These are phyloP conservation scores for Dioctria rufipes DNA, from an alignment of 2,888 invertebrate species.

Conservation along the genomic window DNA sequence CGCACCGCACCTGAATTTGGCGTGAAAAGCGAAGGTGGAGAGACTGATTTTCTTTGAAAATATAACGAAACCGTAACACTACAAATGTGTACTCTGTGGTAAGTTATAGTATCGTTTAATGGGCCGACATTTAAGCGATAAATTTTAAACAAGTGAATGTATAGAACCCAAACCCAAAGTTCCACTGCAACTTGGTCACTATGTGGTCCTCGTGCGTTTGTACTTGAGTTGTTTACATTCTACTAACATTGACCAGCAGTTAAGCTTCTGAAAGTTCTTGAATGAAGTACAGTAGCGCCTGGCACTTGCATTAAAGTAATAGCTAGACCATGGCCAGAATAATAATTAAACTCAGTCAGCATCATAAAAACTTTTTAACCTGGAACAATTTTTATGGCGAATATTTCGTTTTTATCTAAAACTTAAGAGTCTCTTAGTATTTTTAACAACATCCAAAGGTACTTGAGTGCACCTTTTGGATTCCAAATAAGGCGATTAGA, in stretches of 20 bases:
- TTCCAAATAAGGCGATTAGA: no score
- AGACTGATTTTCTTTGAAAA: conserved; percentile 2
- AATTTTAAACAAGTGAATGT: conserved; percentile 2
- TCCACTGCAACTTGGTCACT: background rate
- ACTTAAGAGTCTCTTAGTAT: no score
- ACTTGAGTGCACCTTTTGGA: no score
- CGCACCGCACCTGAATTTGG: background rate
- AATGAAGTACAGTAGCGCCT: background rate
- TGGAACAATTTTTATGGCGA: no score
- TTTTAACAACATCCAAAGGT: no score
- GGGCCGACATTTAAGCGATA: conserved; percentile 8
- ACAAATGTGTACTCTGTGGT: conserved; percentile 20
- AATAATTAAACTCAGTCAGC: background rate
- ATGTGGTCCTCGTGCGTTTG: background rate
- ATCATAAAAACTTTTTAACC: no score
- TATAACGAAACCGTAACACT: conserved; percentile 27
- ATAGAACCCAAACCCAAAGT: background rate
- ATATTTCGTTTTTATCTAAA: no score
- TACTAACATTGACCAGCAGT: background rate
- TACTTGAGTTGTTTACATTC: background rate
- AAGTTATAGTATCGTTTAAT: conserved; percentile 24
- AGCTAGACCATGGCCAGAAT: background rate
- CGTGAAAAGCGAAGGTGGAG: background rate
- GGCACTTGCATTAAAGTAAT: background rate
- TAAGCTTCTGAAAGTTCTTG: background rate